Percentiles rank a stretch among this genome's conserved stretches.
These are phyloP conservation scores for Mirza zaza DNA, from an alignment of 2,113 vertebrate species.

Conservation along the genomic window DNA sequence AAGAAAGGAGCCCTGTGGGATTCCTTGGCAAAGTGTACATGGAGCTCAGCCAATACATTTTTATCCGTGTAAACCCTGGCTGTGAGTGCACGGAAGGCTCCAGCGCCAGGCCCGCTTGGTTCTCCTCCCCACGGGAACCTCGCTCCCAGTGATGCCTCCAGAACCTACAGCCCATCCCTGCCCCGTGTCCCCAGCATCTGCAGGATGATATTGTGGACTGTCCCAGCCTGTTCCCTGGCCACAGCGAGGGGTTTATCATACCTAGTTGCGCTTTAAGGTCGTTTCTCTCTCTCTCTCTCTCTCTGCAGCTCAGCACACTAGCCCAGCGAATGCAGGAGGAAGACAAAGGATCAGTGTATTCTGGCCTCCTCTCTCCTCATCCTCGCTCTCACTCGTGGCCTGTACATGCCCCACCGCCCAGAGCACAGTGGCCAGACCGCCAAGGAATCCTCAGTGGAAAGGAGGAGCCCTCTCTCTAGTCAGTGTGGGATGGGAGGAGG, in stretches of 20 bases:
- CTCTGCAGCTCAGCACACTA: conserved; percentile 30
- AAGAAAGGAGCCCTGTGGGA: too few relatives aligned
- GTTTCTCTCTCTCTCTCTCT: background rate
- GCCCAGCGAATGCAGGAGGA: background rate
- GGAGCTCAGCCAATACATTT: too few relatives aligned
- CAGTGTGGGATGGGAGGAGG: accelerated
- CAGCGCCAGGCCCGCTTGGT: background rate
- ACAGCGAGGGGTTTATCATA: background rate
- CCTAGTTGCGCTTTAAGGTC: background rate
- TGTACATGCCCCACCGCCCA: background rate
- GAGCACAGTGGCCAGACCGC: background rate
- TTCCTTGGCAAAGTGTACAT: too few relatives aligned
- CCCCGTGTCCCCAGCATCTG: too few relatives aligned
- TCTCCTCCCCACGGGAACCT: background rate
- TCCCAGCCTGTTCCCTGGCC: background rate
- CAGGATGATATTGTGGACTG: background rate
- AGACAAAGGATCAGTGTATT: background rate
- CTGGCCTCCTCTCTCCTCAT: background rate
- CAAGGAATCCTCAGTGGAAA: background rate
- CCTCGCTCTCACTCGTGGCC: too few relatives aligned
- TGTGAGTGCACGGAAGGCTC: background rate
- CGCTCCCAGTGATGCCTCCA: background rate
- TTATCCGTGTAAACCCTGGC: too few relatives aligned
- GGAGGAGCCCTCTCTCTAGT: background rate
- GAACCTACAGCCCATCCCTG: background rate